Base-by-base conservation (phyloP, 2,113 vertebrate species). In the Sphaerodactylus townsendi region DNA sequence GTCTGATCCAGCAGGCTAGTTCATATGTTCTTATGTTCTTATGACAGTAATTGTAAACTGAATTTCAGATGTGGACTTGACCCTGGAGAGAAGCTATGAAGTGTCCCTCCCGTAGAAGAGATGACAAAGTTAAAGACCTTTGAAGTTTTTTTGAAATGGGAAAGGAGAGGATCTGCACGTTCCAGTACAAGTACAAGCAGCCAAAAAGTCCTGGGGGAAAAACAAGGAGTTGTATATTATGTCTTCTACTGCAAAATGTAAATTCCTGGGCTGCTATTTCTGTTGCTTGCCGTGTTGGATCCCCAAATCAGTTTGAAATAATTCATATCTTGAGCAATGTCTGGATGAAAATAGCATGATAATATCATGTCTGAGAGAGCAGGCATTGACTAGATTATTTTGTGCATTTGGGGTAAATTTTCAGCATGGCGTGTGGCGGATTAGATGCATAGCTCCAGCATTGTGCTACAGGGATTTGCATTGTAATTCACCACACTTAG, bases 291-390 rank as follows among this genome's bases (percentile, higher is more conserved):
- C 37, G 44, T 80, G 90, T 86, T 89, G 90, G 72, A 77, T 81
- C 53, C 23, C 84, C 48, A 92, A 93, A 93, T 70, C 44, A 53
- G 50, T 82, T 87, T 79, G 90, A 85, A 92, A 41, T 91, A 78
- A 91, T 92, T 4, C 7, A 83, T 59, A 86, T 70, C 64, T 80
- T 82, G 86, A 89, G 74, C 48, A 88, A 48, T 62, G 82, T 76
- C 30, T 85, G 75, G 77, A 69, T 21, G 75, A 88, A 87, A 89
- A 89, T 46, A 86, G 59, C 81, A 85, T 84, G 56, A 66, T 30
- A 86, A 91, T 86, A 82, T 25, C 46, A 88, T 87, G 53, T 80
- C 78, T 75, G 64, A 81, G 56, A 85, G 68, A 33, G 79, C 48
- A 91, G 56, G 44, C 25, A 5, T 69, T 82, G 87, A 46, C 82